phyloP scores from a whole-genome alignment of 2,113 vertebrate species.

The Tichodroma muraria region DNA sequence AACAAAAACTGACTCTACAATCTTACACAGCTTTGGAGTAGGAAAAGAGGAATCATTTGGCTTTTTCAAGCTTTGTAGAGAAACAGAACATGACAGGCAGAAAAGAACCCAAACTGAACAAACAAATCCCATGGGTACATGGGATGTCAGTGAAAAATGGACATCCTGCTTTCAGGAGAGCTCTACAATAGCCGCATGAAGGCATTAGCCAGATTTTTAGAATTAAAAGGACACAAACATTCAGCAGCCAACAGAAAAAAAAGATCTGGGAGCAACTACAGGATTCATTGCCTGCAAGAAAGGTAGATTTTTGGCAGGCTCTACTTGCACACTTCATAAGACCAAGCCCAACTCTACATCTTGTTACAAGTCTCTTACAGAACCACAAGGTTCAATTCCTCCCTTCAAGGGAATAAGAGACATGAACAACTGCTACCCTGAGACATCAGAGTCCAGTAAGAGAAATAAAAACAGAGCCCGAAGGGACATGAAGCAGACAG shows the following conservation, averaged over 20 bases:
- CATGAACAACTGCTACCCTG: not conserved
- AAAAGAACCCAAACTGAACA: not conserved
- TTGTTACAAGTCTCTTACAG: not conserved
- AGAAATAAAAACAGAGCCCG: not conserved
- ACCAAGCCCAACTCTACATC: not conserved
- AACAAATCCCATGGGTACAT: not conserved
- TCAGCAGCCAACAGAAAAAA: not conserved
- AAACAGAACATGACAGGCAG: constrained; percentile 5
- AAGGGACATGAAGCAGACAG: not conserved
- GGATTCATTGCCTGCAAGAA: not conserved
- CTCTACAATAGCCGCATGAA: not conserved
- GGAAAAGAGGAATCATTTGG: not conserved
- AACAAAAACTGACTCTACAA: not conserved
- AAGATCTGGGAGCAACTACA: not conserved
- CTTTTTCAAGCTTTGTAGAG: not conserved
- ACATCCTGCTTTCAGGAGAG: not conserved
- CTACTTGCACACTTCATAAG: not conserved
- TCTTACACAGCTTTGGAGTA: not conserved
- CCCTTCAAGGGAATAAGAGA: not conserved
- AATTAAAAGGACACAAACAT: not conserved
- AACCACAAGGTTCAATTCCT: not conserved
- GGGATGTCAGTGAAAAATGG: constrained; percentile 1
- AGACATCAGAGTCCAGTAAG: not conserved
- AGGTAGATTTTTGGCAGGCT: not conserved
- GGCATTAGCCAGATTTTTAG: not conserved